phyloP scores from a whole-genome alignment of 2,113 vertebrate genomes.

The Notarius quadriscutis region DNA sequence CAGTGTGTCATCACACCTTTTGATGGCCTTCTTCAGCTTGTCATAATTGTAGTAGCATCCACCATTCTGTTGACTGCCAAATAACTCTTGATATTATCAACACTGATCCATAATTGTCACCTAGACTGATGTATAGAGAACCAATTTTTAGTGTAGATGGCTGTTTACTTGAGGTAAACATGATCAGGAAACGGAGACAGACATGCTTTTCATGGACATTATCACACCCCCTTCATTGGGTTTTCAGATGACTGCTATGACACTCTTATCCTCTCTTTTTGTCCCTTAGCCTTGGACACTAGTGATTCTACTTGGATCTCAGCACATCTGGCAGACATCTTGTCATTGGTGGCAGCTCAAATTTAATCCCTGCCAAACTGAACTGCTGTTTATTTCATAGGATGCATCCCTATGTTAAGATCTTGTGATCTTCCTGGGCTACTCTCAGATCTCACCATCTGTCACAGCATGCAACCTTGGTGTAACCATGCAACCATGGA shows the following conservation, averaged over 20 bases:
- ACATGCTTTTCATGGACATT: not conserved
- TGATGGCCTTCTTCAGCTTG: slow-evolving; percentile 42
- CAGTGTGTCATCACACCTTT: slow-evolving; percentile 29
- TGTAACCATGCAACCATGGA: not conserved
- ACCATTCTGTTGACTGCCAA: slow-evolving; percentile 34
- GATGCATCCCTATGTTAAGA: not conserved
- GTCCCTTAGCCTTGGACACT: not conserved
- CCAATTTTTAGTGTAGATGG: not conserved
- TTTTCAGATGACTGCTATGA: not conserved
- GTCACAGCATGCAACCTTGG: not conserved
- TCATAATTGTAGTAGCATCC: slow-evolving; percentile 39
- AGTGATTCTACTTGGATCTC: not conserved
- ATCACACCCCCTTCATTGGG: not conserved
- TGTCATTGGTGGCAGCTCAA: not conserved
- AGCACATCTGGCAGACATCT: not conserved
- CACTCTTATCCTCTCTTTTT: not conserved
- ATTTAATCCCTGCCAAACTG: not conserved
- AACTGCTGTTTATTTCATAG: not conserved
- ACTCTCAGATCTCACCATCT: not conserved
- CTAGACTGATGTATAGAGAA: not conserved
- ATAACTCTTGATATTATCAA: slow-evolving; percentile 51
- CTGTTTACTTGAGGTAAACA: too few relatives aligned
- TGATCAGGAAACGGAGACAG: not conserved
- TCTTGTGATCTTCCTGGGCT: not conserved
- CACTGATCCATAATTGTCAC: slow-evolving; percentile 39